A percentile compares a stretch with the other conserved stretches of the same genome.
These are phyloP conservation scores for Cepphus grylle DNA, from an alignment of 2,113 vertebrate species.

Conservation along the genomic window DNA sequence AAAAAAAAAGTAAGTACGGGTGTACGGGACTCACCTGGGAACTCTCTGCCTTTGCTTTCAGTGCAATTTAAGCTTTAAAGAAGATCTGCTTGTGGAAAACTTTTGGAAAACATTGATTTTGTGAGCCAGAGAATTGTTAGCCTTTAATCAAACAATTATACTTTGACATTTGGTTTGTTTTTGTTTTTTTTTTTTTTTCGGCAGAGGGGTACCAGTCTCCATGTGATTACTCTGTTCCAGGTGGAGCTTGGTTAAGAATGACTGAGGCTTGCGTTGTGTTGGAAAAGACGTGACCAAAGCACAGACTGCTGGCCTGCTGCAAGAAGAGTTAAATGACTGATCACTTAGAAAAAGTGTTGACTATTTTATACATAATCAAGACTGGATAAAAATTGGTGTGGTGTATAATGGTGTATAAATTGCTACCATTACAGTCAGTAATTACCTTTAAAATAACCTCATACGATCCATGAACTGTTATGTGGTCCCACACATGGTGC, in stretches of 20 bases:
- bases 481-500: no score
- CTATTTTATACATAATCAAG: background rate
- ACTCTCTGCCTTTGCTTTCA: background rate
- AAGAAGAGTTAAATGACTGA: background rate
- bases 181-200: background rate
- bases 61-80: background rate
- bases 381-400: background rate
- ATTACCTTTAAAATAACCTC: background rate
- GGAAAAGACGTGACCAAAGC: background rate
- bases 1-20: background rate
- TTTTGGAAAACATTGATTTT: background rate
- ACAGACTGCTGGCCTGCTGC: background rate
- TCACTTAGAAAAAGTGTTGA: background rate
- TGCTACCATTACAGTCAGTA: background rate
- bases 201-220: background rate
- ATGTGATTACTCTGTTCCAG: background rate
- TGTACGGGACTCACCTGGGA: background rate
- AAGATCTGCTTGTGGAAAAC: background rate
- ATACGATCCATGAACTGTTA: background rate
- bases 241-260: background rate
- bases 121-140: background rate
- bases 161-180: no score
- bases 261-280: background rate
- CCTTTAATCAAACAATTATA: background rate
- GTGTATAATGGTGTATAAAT: background rate